These are phyloP conservation scores for Pardalotus punctatus DNA, from an alignment of 2,113 vertebrate species.

Conservation along the genomic window DNA sequence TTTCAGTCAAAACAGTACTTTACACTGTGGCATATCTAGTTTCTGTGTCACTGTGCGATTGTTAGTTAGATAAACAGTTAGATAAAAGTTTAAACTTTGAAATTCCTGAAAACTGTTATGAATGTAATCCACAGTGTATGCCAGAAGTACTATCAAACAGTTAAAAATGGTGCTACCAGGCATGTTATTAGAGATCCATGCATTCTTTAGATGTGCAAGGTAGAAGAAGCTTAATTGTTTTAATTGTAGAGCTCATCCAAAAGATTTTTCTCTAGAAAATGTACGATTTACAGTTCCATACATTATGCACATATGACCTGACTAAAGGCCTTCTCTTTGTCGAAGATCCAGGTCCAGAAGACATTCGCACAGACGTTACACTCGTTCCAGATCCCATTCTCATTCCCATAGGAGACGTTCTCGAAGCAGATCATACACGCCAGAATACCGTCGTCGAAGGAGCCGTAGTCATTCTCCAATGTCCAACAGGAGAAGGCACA, in stretches of 20 bases:
- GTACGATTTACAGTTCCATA: neutral
- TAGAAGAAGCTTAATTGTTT: neutral
- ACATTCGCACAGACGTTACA: conserved; percentile 85
- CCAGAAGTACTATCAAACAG: neutral
- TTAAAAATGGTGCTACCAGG: accelerated
- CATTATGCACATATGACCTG: neutral
- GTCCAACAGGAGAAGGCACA: conserved; percentile 85
- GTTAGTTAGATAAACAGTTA: neutral
- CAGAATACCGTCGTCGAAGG: conserved; percentile 84
- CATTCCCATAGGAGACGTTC: conserved; percentile 85
- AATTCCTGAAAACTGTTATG: neutral
- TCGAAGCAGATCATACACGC: conserved; percentile 86
- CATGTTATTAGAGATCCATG: neutral
- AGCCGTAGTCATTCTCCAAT: conserved; percentile 90
- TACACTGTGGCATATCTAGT: neutral
- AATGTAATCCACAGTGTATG: neutral
- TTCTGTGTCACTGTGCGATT: neutral
- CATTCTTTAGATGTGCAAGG: neutral
- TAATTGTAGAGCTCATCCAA: neutral
- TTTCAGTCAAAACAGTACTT: neutral
- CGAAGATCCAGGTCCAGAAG: conserved; percentile 86
- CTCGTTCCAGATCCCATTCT: conserved; percentile 83
- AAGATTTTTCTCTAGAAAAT: neutral
- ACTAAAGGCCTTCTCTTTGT: conserved; percentile 47
- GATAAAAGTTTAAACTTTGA: neutral